phyloP scores from a whole-genome alignment of 2,888 invertebrate genomes.

The Limnephilus lunatus region DNA sequence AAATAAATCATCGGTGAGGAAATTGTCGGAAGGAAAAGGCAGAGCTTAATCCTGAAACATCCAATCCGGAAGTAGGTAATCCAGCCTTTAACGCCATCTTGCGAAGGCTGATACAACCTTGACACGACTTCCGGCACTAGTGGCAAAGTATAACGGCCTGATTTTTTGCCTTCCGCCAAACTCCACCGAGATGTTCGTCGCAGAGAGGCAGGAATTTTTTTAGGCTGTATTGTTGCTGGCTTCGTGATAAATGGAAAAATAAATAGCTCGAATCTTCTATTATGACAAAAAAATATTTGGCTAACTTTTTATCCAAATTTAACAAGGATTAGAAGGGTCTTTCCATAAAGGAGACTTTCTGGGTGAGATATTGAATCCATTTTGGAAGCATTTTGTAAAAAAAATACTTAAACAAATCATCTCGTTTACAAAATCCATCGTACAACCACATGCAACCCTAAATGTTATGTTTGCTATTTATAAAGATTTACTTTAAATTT shows the following conservation, averaged over 20 bases:
- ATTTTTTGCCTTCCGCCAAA: constrained; percentile 10
- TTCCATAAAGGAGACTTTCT: background rate
- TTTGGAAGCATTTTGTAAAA: background rate
- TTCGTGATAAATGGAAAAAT: background rate
- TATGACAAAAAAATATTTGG: background rate
- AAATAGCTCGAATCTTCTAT: background rate
- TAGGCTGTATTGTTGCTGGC: background rate
- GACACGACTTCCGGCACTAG: constrained; percentile 32
- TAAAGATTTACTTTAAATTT: too few relatives aligned
- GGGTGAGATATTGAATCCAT: background rate
- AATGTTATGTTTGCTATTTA: background rate
- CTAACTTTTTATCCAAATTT: background rate
- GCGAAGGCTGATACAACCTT: constrained; percentile 23
- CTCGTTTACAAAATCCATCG: background rate
- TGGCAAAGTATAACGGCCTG: constrained; percentile 3
- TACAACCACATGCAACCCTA: background rate
- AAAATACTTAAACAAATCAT: background rate
- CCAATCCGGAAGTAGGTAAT: constrained; percentile 46
- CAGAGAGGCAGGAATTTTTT: background rate
- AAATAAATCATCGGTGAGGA: constrained; percentile 35
- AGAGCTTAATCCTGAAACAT: constrained; percentile 38
- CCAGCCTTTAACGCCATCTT: constrained; percentile 31
- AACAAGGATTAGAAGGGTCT: background rate
- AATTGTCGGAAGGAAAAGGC: constrained; percentile 33
- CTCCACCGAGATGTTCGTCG: background rate